Evolutionary conservation across 1,140 invertebrate genomes (phyloP), one percentile per base, ranked within the genome.

Genomic region (Plectus sambesii): DNA sequence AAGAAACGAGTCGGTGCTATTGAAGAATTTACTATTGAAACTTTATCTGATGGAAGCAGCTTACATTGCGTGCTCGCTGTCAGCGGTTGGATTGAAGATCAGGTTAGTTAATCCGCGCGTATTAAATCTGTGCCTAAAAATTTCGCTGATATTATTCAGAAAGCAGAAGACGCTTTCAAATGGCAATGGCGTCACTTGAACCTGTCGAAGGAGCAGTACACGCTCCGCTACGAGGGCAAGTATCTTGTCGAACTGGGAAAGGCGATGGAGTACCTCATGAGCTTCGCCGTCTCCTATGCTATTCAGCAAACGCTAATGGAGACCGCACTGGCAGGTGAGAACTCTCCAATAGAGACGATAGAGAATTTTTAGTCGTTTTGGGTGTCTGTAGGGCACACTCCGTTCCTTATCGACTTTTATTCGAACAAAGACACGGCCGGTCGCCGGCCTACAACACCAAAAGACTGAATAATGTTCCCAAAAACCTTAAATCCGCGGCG

Each of bases 231-330:
- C 66, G 82, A 83, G 66, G 77, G 79, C 5, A 73, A 75, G 47
- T 82, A 82, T 65, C 68, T 83, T 2, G 55, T 77, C n/a, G 76
- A 81, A 61, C 59, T 82, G 20, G 80, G 81, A 3, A 42, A 62
- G 29, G 66, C 70, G 12, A 72, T 81, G 53, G 79, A 81, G 49
- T 79, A 80, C 51, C 71, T 81, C 26, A 67, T 81, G 17, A 76
- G 73, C 50, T 78, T 80, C 55, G 81, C 79, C 30, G 74, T 82
- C 20, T 74, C 76, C 9, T 74, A 80, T 66, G 80, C 80, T 15
- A 78, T 80, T 6, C 80, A 82, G 62, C 80, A 82, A 68, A 78
- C 79, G n/a, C 71, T 83, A 0, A 82, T 82, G 66, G 79, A 79
- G 49, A 83, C 81, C 17, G 75, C 82, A 45, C 66, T 83, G 12